A percentile compares a stretch with the other conserved stretches of the same genome.
phyloP scores from a whole-genome alignment of 2,797 vertebrate genomes.

The Sternarchorhynchus goeldii region DNA sequence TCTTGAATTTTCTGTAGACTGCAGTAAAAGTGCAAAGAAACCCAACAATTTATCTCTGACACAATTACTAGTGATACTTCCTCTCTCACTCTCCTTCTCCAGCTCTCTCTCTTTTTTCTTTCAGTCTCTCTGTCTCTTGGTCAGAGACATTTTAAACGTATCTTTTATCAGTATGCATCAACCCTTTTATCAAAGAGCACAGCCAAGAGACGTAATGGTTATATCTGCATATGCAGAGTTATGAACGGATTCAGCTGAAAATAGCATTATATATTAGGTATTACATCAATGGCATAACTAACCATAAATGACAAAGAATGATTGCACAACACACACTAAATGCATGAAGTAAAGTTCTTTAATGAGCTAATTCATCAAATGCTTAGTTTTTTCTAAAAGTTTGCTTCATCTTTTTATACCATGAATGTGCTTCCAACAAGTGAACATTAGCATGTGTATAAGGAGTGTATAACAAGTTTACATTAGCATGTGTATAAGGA shows the following conservation, averaged over 20 bases:
- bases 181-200: constrained; percentile 52
- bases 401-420: background rate
- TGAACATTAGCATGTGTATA: no score
- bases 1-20: constrained; percentile 30
- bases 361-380: background rate
- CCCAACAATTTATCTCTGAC: constrained; percentile 17
- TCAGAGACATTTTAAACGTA: background rate
- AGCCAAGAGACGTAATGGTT: constrained; percentile 64
- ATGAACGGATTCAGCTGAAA: constrained; percentile 64
- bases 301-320: constrained; percentile 54
- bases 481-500: no score
- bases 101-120: constrained; percentile 40
- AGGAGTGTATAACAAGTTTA: background rate
- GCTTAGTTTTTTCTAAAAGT: no score
- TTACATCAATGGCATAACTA: constrained; percentile 70
- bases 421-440: background rate
- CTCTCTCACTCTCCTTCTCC: background rate
- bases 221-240: constrained; percentile 67
- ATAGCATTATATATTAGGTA: constrained; percentile 64
- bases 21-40: constrained; percentile 21
- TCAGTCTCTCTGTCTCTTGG: constrained; percentile 9
- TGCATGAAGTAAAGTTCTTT: constrained; percentile 28
- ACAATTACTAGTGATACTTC: constrained; percentile 11
- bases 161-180: constrained; percentile 44
- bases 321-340: constrained; percentile 8